Conservation (phyloP, 1,140 invertebrate genomes). For the Cotesia typhae region DNA sequence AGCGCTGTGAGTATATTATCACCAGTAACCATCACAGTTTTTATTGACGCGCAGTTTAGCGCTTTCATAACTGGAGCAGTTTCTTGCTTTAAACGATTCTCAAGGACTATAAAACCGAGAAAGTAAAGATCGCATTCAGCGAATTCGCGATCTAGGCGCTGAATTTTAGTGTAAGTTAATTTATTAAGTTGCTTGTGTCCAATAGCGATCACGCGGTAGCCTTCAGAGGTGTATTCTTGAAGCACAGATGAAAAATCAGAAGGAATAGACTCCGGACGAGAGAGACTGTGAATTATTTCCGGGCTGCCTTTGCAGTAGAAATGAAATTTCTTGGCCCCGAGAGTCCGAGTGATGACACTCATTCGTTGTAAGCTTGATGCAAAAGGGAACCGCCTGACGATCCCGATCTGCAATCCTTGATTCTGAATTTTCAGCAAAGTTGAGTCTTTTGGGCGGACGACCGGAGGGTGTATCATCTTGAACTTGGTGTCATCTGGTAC, state of each 20-base stretch:
- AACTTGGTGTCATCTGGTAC: slow-evolving; percentile 84
- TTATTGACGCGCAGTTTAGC: slow-evolving; percentile 81
- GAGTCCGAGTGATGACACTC: slow-evolving; percentile 86
- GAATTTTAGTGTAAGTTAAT: slow-evolving; percentile 66
- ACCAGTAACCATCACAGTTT: slow-evolving; percentile 93
- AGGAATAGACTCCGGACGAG: slow-evolving; percentile 72
- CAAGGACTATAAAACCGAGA: slow-evolving; percentile 87
- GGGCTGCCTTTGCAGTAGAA: slow-evolving; percentile 92
- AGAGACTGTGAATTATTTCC: slow-evolving; percentile 82
- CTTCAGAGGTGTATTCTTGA: slow-evolving; percentile 84
- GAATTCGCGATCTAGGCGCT: slow-evolving; percentile 69
- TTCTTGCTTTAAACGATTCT: slow-evolving; percentile 89
- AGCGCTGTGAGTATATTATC: slow-evolving; percentile 94
- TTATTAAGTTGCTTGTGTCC: slow-evolving; percentile 72
- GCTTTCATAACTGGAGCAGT: slow-evolving; percentile 79
- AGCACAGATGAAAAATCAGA: slow-evolving; percentile 77
- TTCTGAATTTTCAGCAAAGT: slow-evolving; percentile 49
- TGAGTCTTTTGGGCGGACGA: slow-evolving; percentile 74
- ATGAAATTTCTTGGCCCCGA: slow-evolving; percentile 81
- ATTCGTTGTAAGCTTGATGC: slow-evolving; percentile 89
- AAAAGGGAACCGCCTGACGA: slow-evolving; percentile 90
- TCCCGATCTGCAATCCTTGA: slow-evolving; percentile 74
- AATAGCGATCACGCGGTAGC: slow-evolving; percentile 87
- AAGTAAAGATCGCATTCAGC: slow-evolving; percentile 86
- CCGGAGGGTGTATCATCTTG: slow-evolving; percentile 85